phyloP scores from a whole-genome alignment of 2,113 vertebrate species.

The Paralichthys olivaceus region DNA sequence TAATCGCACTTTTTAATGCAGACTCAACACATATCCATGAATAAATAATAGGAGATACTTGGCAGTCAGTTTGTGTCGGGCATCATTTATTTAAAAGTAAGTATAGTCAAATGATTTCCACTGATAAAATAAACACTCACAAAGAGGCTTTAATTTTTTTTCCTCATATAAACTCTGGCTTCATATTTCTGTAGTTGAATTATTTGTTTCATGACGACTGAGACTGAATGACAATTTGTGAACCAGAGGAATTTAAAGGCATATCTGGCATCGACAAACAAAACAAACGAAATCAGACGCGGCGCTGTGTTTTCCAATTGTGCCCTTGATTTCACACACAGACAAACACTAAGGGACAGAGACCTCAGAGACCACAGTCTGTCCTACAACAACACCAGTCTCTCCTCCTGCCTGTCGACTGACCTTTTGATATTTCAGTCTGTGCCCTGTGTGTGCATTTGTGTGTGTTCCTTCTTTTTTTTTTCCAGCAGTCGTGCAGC shows the following conservation, averaged over 20 bases:
- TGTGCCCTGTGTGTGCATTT: slow-evolving; percentile 28
- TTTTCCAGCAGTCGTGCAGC: slow-evolving; percentile 22
- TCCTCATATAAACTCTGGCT: slow-evolving; percentile 46
- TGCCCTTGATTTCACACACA: slow-evolving; percentile 50
- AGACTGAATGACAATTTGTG: slow-evolving; percentile 40
- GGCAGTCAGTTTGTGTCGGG: slow-evolving; percentile 20
- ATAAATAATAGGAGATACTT: slow-evolving; percentile 24
- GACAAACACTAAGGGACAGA: slow-evolving; percentile 52
- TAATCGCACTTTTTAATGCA: slow-evolving; percentile 41
- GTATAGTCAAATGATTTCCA: slow-evolving; percentile 41
- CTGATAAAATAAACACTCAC: slow-evolving; percentile 35
- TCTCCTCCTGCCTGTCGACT: slow-evolving; percentile 57
- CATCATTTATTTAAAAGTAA: slow-evolving; percentile 51
- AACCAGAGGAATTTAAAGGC: slow-evolving; percentile 33
- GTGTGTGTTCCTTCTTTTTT: neutral
- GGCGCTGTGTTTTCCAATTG: slow-evolving; percentile 45
- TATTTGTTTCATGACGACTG: slow-evolving; percentile 39
- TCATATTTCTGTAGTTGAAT: slow-evolving; percentile 31
- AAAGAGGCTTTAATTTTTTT: slow-evolving; percentile 49
- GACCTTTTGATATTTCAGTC: slow-evolving; percentile 77
- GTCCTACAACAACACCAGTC: slow-evolving; percentile 53
- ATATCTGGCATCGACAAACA: slow-evolving; percentile 65
- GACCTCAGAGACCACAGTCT: slow-evolving; percentile 50
- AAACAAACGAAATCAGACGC: slow-evolving; percentile 48
- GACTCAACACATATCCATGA: slow-evolving; percentile 27